Evolutionary conservation across 2,113 vertebrate species (phyloP).

Genomic region (Ochotona princeps): DNA sequence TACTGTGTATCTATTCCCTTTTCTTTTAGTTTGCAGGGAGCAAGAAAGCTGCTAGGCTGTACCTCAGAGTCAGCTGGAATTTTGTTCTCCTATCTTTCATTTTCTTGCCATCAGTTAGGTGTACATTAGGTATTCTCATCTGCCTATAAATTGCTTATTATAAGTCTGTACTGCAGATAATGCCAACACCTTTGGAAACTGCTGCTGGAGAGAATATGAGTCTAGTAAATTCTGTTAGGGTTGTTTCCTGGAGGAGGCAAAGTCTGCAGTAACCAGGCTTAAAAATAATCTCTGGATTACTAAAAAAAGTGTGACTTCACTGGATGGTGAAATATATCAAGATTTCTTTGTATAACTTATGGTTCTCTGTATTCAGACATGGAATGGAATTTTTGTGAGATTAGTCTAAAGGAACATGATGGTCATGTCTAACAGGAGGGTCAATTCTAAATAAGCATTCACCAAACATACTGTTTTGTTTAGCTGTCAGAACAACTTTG

Average conservation of each 20-base stretch:
- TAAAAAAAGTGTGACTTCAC: background rate
- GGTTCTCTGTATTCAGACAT: background rate
- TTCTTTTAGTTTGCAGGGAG: conserved; percentile 8
- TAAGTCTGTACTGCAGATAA: conserved; percentile 42
- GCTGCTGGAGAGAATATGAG: background rate
- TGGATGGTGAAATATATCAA: background rate
- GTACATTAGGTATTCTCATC: conserved; percentile 56
- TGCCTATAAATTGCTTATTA: conserved; percentile 53
- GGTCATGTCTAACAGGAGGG: background rate
- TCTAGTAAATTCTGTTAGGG: background rate
- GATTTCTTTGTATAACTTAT: background rate
- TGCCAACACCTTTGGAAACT: conserved; percentile 22
- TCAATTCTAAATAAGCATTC: background rate
- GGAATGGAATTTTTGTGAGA: background rate
- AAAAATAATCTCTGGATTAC: background rate
- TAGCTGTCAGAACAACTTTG: background rate
- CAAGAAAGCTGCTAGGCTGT: background rate
- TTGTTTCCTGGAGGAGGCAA: conserved; percentile 1
- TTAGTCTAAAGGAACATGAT: background rate
- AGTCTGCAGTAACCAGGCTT: background rate
- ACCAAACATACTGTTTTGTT: background rate
- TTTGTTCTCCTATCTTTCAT: conserved; percentile 51
- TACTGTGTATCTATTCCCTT: background rate
- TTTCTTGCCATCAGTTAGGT: conserved; percentile 57
- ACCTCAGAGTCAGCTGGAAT: conserved; percentile 54